These are phyloP conservation scores for Metopia argyrocephala DNA, from an alignment of 2,888 invertebrate genomes.

Conservation along the genomic window DNA sequence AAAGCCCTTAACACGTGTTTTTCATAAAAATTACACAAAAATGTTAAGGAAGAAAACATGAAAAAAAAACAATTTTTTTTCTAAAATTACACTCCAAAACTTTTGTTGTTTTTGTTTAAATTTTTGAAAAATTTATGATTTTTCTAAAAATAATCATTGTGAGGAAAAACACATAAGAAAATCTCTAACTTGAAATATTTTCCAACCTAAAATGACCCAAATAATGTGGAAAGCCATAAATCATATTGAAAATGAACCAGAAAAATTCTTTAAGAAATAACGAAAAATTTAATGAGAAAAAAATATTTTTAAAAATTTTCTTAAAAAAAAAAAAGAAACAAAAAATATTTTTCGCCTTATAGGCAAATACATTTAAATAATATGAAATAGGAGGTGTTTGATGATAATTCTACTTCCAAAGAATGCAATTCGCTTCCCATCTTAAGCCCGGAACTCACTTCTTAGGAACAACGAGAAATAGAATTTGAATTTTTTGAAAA, in stretches of 20 bases:
- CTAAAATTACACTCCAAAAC: constrained; percentile 17
- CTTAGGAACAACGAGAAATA: no score
- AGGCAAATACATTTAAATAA: no score
- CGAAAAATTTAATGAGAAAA: no score
- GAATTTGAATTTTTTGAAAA: no score
- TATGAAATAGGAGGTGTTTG: no score
- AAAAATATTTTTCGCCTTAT: no score
- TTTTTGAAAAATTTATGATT: constrained; percentile 18
- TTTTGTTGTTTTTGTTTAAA: constrained; percentile 21
- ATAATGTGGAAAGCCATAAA: constrained; percentile 24
- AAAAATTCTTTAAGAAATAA: neutral
- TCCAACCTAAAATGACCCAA: constrained; percentile 14
- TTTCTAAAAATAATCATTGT: neutral
- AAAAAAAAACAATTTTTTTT: neutral
- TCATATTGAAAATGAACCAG: constrained; percentile 30
- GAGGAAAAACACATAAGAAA: neutral
- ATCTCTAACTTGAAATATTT: constrained; percentile 32
- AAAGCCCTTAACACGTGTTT: constrained; percentile 32
- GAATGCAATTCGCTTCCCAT: no score
- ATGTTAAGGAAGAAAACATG: no score
- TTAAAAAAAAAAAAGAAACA: no score
- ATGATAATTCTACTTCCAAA: no score
- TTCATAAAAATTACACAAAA: neutral
- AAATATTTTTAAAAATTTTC: no score
- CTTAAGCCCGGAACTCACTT: no score